Base-by-base conservation (phyloP, 2,113 vertebrate genomes). In the Oryzias woworae region DNA sequence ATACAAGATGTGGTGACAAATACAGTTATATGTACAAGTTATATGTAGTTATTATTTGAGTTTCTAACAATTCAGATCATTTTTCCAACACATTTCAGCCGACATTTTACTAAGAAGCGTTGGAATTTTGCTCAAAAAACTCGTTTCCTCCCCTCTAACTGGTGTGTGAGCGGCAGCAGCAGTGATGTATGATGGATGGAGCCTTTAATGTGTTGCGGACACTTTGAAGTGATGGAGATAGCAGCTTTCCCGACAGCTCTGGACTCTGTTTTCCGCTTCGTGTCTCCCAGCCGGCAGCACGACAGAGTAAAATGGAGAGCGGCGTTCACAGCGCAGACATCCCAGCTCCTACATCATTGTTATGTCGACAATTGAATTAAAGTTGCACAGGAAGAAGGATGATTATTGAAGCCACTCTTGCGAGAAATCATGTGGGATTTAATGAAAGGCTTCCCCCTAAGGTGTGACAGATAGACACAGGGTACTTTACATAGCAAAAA, bases 321-420 rank as follows among this genome's bases (percentile, higher is more conserved):
- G 3, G n/a, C 54, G 17, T 28, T 50, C 31, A 70, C 77, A 66
- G 20, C 67, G 58, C 72, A 79, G 78, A 83, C 75, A 73, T 83
- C 78, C 71, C 57, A 82, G 61, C 62, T 72, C 71, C 69, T 78
- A 72, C 82, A 82, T 73, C 57, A 67, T 75, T 79, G 71, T 84
- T 71, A 75, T 75, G 72, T 79, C 71, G 77, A 58, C 60, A 44
- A 50, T 22, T 61, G 68, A 71, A 81, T 81, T 84, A 75, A 77
- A 79, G 57, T 62, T 64, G 48, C 60, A 49, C 48, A 73, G 71
- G 66, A 66, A 73, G 54, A 71, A 2, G n/a, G 71, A 73, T 22
- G 75, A 85, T 82, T 68, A 80, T 83, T 82, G 71, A 84, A 84
- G 81, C 72, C 84, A 81, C 71, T 82, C 73, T 81, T 77, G 79